phyloP scores from a whole-genome alignment of 2,113 vertebrate species.

The Gnathonemus echidnorhynchus region DNA sequence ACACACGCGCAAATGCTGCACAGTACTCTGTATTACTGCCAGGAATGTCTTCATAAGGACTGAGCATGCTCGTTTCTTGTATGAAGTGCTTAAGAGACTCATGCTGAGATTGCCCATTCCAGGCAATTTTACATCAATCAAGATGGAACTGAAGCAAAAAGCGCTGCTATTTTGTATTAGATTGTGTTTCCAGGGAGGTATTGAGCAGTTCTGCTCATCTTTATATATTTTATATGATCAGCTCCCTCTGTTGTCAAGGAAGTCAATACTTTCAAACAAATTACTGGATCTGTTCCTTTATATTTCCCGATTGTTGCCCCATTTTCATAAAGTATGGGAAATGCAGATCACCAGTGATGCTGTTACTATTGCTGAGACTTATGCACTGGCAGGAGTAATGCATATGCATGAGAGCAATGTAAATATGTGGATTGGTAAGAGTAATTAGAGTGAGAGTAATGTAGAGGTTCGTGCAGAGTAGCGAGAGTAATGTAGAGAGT shows the following conservation, averaged over 20 bases:
- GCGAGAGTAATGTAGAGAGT: background rate
- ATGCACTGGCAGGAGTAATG: background rate
- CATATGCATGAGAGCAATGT: background rate
- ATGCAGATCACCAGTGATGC: background rate
- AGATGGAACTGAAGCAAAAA: background rate
- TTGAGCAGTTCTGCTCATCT: background rate
- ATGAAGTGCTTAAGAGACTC: background rate
- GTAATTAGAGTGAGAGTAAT: background rate
- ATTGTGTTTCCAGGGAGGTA: background rate
- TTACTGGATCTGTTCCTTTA: background rate
- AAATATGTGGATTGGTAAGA: background rate
- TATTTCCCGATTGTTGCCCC: background rate
- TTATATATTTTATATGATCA: background rate
- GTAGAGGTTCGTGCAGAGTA: background rate
- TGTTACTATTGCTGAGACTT: background rate
- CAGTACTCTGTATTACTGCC: background rate
- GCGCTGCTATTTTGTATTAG: background rate
- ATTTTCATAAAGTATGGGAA: background rate
- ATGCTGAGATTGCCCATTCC: background rate
- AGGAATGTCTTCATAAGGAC: background rate
- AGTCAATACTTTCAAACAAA: background rate
- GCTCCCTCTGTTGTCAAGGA: background rate
- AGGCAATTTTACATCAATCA: constrained; percentile 1
- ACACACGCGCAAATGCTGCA: background rate
- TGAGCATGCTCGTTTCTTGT: background rate